Evolutionary conservation across 2,113 vertebrate genomes (phyloP).

Genomic region (Psophia crepitans): DNA sequence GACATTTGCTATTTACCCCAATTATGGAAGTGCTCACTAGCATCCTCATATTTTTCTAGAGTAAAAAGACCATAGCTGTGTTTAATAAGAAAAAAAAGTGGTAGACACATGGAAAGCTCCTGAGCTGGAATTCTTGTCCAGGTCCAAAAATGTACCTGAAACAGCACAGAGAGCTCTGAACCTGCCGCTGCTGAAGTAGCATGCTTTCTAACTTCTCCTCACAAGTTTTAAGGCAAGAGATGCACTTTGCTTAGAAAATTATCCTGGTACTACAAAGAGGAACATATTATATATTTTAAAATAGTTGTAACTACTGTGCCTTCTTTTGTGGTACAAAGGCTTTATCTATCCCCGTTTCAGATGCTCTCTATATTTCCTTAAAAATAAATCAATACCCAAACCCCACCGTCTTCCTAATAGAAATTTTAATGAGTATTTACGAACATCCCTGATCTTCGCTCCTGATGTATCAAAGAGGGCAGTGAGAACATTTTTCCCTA

Average conservation of each 20-base stretch:
- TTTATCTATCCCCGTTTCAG: neutral
- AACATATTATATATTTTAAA: neutral
- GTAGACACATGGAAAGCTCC: neutral
- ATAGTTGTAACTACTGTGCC: neutral
- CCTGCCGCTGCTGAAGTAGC: neutral
- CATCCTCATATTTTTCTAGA: neutral
- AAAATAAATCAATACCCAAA: neutral
- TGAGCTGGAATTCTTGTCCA: neutral
- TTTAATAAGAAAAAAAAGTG: neutral
- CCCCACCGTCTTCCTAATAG: neutral
- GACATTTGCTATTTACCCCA: neutral
- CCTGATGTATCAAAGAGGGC: neutral
- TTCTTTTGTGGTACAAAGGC: neutral
- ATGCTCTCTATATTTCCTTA: neutral
- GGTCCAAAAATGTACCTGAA: neutral
- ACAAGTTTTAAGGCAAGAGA: neutral
- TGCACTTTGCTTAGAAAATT: neutral
- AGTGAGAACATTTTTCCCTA: neutral
- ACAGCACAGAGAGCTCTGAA: neutral
- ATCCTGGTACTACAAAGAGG: neutral
- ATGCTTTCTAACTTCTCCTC: neutral
- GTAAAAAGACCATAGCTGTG: neutral
- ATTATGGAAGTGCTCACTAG: neutral
- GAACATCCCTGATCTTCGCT: neutral
- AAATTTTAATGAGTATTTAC: neutral